These are phyloP conservation scores for Tipula vernalis DNA, from an alignment of 2,888 invertebrate species.

Conservation along the genomic window DNA sequence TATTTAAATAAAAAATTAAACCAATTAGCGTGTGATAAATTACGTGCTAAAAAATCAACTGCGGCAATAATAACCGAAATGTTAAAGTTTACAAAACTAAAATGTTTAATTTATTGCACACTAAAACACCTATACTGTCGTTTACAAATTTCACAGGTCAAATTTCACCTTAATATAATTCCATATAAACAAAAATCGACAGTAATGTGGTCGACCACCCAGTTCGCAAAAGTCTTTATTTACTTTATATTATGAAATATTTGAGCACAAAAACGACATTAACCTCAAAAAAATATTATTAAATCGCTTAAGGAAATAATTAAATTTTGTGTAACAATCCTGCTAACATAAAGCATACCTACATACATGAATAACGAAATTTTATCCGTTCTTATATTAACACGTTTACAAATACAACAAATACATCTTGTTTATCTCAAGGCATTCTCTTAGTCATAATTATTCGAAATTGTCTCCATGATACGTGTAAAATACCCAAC, in stretches of 20 bases:
- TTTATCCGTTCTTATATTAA: too few species aligned
- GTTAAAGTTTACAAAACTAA: too few species aligned
- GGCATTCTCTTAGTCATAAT: neutral
- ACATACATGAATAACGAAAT: neutral
- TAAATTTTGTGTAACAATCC: neutral
- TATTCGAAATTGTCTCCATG: neutral
- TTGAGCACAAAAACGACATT: neutral
- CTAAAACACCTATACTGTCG: too few species aligned
- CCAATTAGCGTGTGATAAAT: too few species aligned
- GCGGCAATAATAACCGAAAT: too few species aligned
- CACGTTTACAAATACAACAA: too few species aligned
- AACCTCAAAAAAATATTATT: neutral
- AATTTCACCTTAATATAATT: neutral
- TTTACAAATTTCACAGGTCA: neutral
- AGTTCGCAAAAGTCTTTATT: neutral
- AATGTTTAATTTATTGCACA: too few species aligned
- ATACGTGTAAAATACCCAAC: too few species aligned
- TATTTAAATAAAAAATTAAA: too few species aligned
- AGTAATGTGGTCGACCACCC: neutral
- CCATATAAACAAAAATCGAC: neutral
- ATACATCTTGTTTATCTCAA: neutral
- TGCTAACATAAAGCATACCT: neutral
- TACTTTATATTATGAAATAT: neutral
- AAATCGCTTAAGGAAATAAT: neutral
- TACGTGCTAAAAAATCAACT: too few species aligned